A percentile compares a stretch with the other conserved stretches of the same genome.
Evolutionary conservation across 2,113 vertebrate genomes (phyloP).

Genomic region (Leptobrachium leishanense): DNA sequence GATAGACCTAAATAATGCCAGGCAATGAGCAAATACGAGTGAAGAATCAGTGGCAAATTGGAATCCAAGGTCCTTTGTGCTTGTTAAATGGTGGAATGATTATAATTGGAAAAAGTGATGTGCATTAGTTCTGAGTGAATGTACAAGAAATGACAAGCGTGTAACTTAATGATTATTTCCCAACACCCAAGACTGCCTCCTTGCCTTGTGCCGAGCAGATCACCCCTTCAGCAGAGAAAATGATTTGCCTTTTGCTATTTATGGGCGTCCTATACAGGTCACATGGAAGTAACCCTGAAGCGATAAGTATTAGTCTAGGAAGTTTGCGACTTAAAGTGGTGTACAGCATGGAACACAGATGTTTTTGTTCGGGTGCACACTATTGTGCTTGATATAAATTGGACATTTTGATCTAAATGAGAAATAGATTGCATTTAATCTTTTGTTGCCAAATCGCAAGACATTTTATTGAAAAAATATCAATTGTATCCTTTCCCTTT

Average conservation of each 20-base stretch:
- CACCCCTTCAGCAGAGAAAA: slow-evolving; percentile 75
- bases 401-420: slow-evolving; percentile 60
- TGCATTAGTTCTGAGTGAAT: slow-evolving; percentile 85
- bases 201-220: slow-evolving; percentile 58
- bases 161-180: slow-evolving; percentile 81
- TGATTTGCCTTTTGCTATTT: slow-evolving; percentile 71
- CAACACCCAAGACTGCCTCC: slow-evolving; percentile 69
- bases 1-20: slow-evolving; percentile 71
- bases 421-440: slow-evolving; percentile 47
- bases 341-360: slow-evolving; percentile 68
- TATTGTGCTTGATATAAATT: slow-evolving; percentile 56
- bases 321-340: slow-evolving; percentile 71
- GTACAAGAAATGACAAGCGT: slow-evolving; percentile 84
- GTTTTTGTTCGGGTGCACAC: slow-evolving; percentile 54
- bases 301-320: slow-evolving; percentile 76
- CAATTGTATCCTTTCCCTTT: slow-evolving; percentile 8
- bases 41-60: slow-evolving; percentile 81
- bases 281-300: slow-evolving; percentile 78
- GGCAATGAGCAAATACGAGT: slow-evolving; percentile 75
- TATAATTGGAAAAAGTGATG: slow-evolving; percentile 85
- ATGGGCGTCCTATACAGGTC: slow-evolving; percentile 73
- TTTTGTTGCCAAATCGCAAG: slow-evolving; percentile 29
- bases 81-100: slow-evolving; percentile 85
- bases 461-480: slow-evolving; percentile 13
- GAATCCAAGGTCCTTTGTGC: slow-evolving; percentile 82